These are phyloP conservation scores for Neoseiulus cucumeris DNA, from an alignment of 1,140 invertebrate species.

Conservation along the genomic window DNA sequence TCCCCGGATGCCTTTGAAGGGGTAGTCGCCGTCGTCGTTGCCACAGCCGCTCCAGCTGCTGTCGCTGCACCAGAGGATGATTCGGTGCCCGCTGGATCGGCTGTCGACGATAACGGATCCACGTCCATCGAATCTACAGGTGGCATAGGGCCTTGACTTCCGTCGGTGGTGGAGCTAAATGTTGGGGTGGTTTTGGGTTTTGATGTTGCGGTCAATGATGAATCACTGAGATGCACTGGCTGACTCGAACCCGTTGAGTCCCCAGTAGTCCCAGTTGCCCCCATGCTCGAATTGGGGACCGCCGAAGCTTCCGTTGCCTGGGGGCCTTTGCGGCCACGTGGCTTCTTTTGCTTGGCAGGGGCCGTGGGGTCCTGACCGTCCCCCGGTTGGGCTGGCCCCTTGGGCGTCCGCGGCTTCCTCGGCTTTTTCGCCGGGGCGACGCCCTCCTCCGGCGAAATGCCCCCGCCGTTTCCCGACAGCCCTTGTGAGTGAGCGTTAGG, in stretches of 20 bases:
- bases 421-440: slow-evolving; percentile 11
- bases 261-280: slow-evolving; percentile 9
- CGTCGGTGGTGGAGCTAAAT: neutral
- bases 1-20: neutral
- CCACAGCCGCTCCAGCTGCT: too few species aligned
- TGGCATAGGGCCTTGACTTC: slow-evolving; percentile 8
- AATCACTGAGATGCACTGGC: slow-evolving; percentile 7
- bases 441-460: slow-evolving; percentile 11
- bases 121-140: neutral
- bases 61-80: too few species aligned
- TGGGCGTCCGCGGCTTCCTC: slow-evolving; percentile 11
- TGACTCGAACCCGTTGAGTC: slow-evolving; percentile 11
- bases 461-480: slow-evolving; percentile 10
- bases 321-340: slow-evolving; percentile 9
- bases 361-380: slow-evolving; percentile 11
- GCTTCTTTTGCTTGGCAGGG: slow-evolving; percentile 11
- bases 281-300: slow-evolving; percentile 10
- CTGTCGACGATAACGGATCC: too few species aligned
- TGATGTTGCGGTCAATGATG: neutral
- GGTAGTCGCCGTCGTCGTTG: too few species aligned
- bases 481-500: slow-evolving; percentile 4
- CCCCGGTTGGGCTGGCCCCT: slow-evolving; percentile 11
- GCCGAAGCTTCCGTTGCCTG: slow-evolving; percentile 9
- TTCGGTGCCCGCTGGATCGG: too few species aligned
- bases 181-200: neutral